Evolutionary conservation across 2,888 invertebrate genomes (phyloP).

Genomic region (Petrolisthes cinctipes): DNA sequence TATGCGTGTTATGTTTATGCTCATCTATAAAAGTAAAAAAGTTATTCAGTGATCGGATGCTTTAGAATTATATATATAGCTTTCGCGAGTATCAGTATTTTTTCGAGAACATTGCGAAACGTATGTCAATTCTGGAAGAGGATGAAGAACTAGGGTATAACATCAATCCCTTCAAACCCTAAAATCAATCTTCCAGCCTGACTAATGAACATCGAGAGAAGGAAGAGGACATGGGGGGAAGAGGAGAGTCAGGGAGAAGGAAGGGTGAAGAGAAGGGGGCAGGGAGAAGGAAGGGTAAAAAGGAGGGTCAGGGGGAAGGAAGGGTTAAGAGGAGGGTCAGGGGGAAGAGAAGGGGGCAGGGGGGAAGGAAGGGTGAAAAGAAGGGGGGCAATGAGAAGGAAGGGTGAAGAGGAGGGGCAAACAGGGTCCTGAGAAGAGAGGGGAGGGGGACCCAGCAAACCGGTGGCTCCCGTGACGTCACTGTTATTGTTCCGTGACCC

Average conservation of each 20-base stretch:
- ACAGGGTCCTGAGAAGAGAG: neutral
- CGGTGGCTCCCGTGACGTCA: constrained; percentile 26
- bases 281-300: neutral
- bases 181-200: too few relatives aligned
- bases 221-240: neutral
- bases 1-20: too few relatives aligned
- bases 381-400: neutral
- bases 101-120: too few relatives aligned
- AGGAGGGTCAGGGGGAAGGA: neutral
- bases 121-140: too few relatives aligned
- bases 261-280: neutral
- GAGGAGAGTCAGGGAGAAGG: neutral
- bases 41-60: too few relatives aligned
- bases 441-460: constrained; percentile 11
- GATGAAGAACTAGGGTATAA: too few relatives aligned
- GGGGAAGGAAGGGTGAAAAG: neutral
- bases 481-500: constrained; percentile 34
- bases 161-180: too few relatives aligned
- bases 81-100: too few relatives aligned
- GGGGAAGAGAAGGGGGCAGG: neutral
- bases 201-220: neutral
- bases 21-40: too few relatives aligned
- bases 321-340: neutral
- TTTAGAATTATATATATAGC: too few relatives aligned
- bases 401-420: neutral